Percentiles rank a stretch among this genome's conserved stretches.
Evolutionary conservation across 2,113 vertebrate species (phyloP).

Genomic region (Varanus salvator): DNA sequence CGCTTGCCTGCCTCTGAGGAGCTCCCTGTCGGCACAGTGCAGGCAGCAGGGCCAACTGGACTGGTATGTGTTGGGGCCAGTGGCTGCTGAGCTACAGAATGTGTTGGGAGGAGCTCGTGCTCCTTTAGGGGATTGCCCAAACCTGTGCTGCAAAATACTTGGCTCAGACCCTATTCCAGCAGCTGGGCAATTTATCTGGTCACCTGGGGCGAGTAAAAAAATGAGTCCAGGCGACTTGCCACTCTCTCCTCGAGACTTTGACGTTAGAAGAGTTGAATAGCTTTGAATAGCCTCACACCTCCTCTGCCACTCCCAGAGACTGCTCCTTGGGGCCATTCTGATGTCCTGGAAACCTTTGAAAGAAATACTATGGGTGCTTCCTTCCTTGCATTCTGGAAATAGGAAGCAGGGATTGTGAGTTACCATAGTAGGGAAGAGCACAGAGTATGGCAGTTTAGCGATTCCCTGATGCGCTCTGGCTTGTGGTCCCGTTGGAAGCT

Average conservation of each 20-base stretch:
- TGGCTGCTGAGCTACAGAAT: neutral
- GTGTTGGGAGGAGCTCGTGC: neutral
- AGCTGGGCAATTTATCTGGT: neutral
- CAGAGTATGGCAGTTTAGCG: too few relatives aligned
- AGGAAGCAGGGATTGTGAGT: neutral
- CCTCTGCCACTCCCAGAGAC: too few relatives aligned
- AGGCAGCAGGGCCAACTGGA: slow-evolving; percentile 66
- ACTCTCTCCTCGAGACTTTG: neutral
- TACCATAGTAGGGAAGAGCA: neutral
- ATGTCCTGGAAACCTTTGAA: neutral
- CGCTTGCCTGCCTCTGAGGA: slow-evolving; percentile 73
- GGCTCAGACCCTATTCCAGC: neutral
- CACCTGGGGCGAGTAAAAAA: neutral
- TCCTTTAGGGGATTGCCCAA: neutral
- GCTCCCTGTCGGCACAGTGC: slow-evolving; percentile 76
- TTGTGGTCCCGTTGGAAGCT: too few relatives aligned
- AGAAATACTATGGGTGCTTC: neutral
- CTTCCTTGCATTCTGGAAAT: neutral
- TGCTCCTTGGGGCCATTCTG: neutral
- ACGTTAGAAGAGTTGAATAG: neutral
- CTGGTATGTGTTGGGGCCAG: slow-evolving; percentile 70
- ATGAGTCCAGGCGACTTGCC: neutral
- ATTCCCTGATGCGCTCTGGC: too few relatives aligned
- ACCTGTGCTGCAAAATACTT: neutral
- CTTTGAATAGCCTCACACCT: neutral